Evolutionary conservation across 2,888 invertebrate species (phyloP), one percentile per base, ranked within the genome.

Genomic region (Volucella inflata): DNA sequence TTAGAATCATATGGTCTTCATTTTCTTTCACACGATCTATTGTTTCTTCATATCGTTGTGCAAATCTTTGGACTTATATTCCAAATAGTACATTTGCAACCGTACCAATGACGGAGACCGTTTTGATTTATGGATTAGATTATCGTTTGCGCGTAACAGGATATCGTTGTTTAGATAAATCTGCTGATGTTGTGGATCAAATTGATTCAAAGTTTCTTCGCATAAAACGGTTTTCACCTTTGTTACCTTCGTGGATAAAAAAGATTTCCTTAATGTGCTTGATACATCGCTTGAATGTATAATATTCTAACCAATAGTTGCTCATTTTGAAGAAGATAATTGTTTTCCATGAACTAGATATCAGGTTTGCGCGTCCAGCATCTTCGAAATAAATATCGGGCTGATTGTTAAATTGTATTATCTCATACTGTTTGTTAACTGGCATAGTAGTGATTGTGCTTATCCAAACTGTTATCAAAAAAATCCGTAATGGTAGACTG

Each of bases 151-250:
- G n/a, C 59, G 59, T 21, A 72, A 36, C 6, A 72, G n/a, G 2
- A 72, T 38, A 8, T 72, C 53, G 42, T 62, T 72, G 44, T 72
- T 62, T 11, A 72, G n/a, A n/a, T n/a, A n/a, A n/a, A n/a, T n/a
- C n/a, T n/a, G n/a, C n/a, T n/a, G n/a, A n/a, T n/a, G n/a, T n/a
- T n/a, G n/a, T n/a, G n/a, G 44, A 2, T 72, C n/a, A 11, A 72
- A 72, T 44, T 72, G 72, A 6, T 3, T 42, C 12, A n/a, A n/a
- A n/a, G n/a, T n/a, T n/a, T n/a, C n/a, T n/a, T n/a, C n/a, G n/a
- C n/a, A n/a, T n/a, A n/a, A n/a, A n/a, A n/a, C n/a, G n/a, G n/a
- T n/a, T n/a, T n/a, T n/a, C n/a, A n/a, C n/a, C n/a, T n/a, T n/a
- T n/a, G n/a, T n/a, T n/a, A n/a, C n/a, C n/a, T n/a, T n/a, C n/a